Evolutionary conservation across 2,113 vertebrate species (phyloP), one percentile per base, ranked within the genome.

Genomic region (Aramus guarauna): DNA sequence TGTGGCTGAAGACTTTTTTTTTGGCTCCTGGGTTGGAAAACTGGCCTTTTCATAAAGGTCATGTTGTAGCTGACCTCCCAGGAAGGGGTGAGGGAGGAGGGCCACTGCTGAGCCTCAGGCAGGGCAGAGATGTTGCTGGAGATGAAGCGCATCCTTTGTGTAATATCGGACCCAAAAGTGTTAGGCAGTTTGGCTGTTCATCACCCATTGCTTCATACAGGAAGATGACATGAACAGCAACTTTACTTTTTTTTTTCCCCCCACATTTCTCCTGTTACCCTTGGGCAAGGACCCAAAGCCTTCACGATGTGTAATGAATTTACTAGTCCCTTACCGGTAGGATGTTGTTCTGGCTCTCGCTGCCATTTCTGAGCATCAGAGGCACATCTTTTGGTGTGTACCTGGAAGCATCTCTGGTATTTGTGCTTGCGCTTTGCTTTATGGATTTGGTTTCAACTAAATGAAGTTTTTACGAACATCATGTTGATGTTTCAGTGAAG

Each of bases 371-470:
- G 75, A 75, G 71, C 0, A 1, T 78, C 66, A 30, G 36, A 80
- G 37, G 9, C 50, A 12, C 92, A 48, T 75, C 45, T 64, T 56
- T 26, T 36, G 72, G 50, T 10, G 52, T 9, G 32, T 64, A 91
- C 85, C 78, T 86, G 85, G 88, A 59, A 80, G 36, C 75, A 29
- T 5, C 79, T 19, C 82, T 71, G 41, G 21, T 29, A 39, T 15
- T 50, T 19, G 1, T 13, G 22, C 81, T 22, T 19, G 0, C 0
- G 2, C 68, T 69, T n/a, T 12, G 2, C 15, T 15, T n/a, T 3
- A 7, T 27, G 39, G 56, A 10, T 36, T 60, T 34, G n/a, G 11
- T 43, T 83, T 90, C 55, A 45, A 52, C 17, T 5, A n/a, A 76
- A 48, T 9, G 4, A 39, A 14, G 19, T 20, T 72, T 48, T 79